Base-by-base conservation (phyloP, 2,113 vertebrate species). In the Atherinomorus stipes region DNA sequence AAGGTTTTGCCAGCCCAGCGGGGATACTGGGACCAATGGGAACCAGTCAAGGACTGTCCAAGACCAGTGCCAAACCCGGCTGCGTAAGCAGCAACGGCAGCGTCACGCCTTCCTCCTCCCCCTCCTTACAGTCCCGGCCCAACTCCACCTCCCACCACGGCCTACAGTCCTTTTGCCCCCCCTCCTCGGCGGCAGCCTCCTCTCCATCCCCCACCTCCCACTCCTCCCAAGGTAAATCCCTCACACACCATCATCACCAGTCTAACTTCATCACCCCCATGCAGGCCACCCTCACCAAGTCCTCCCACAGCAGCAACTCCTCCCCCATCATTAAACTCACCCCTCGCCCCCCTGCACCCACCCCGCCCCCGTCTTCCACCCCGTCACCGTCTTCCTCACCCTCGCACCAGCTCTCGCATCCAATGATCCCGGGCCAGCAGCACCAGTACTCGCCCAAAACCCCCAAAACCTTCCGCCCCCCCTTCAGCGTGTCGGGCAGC, bases 211-310 rank as follows among this genome's bases (percentile, higher is more conserved):
- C 71, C 16, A 47, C 78, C 1, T 28, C 86, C 18, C 81, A 86
- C 57, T 62, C 86, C 38, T 26, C 81, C 56, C 80, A 87, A 71
- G 23, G 12, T n/a, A 89, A 91, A 77, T 23, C 81, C 34, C 85
- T 80, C 76, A 63, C 84, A 63, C 84, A 81, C 92, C 95, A 94
- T 92, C 95, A 86, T 47, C 93, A 94, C 93, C 91, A 95, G 93
- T 47, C 93, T 26, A 93, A 92, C 78, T 94, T 94, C 80, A 93
- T 95, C 81, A 95, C 94, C 0, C 93, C 94, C 50, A 94, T 95
- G 94, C 94, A 95, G 89, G 93, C 90, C 88, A 94, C 94, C 1
- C 89, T 95, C 56, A 94, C 93, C 12, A 94, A 93, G 86, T 93
- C 93, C 52, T 93, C 93, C 60, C 93, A 92, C 89, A 93, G 91